Base-by-base conservation (phyloP, 2,888 invertebrate species). In the Brachynemurus nebulosus region DNA sequence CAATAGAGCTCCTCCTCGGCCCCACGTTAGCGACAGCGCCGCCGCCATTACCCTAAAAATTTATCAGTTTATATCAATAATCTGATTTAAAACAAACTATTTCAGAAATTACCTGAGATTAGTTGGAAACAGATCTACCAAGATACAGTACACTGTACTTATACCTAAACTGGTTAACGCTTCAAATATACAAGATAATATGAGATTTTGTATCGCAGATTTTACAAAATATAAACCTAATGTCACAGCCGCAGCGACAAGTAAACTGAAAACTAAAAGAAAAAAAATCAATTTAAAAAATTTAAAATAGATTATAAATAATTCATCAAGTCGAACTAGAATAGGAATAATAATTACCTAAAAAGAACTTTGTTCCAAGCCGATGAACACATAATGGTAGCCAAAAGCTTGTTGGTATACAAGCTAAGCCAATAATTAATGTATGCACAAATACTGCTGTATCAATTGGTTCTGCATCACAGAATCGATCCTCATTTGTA, bases 71-170 rank as follows among this genome's bases (percentile, higher is more conserved):
- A 8, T 8, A 8, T 8, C 11, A 25, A 8, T 25, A 11, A 25
- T 25, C 11, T 25, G 27, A 12, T n/a, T 38, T 18, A 20, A 39
- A 39, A 12, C 21, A 2, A 39, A 39, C 12, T n/a, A 20, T 60
- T n/a, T n/a, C n/a, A n/a, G n/a, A n/a, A n/a, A n/a, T n/a, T 64
- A 82, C 84, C 84, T 79, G 61, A 85, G 73, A 67, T 85, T 84
- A 47, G 85, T 85, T 54, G 85, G 85, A 67, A 85, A 85, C 56
- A 85, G 66, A 61, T 85, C 85, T 48, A 85, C 85, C 62, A 85
- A 78, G 38, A 84, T 80, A 60, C 84, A 84, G 66, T 84, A 84
- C 40, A 85, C 79, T 46, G 82, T 73, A 66, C 83, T 82, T 61
- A 85, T 83, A 53, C 80, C 82, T 51, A 85, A 71, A 41, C 84